Evolutionary conservation across 37 sponge, comb jelly and placozoan genomes (phyloP), one percentile per base, ranked within the genome.

Genomic region (Hormiphora californensis): DNA sequence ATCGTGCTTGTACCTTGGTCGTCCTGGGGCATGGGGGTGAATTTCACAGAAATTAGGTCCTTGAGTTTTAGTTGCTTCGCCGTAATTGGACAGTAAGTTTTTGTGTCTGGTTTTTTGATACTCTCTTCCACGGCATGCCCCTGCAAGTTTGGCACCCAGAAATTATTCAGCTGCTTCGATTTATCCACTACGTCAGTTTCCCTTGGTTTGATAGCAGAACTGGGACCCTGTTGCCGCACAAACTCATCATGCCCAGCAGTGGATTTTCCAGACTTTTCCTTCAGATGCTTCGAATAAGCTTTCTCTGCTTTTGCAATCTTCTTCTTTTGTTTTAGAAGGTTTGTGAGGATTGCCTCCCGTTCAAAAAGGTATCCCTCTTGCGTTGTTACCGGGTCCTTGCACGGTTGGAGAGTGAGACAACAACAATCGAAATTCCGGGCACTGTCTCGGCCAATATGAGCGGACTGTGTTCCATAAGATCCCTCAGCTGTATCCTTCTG

Each of bases 341-440:
- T 87, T 46, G 93, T 93, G 28, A 96, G 65, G 27, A 96, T 96
- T 36, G 97, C 92, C 44, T 96, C 97, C 54, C 90, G 91, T 39
- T 96, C 97, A 88, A 90, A 96, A 8, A 96, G 73, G 46, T 92
- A 94, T 1, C 97, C 97, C 65, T 96, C 92, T 19, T 91, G 91
- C 91, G 96, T 95, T 7, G 91, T 69, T n/a, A 95, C 92, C 8
- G 96, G 96, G 54, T 93, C 88, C 78, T 73, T 92, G 59, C 96
- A 95, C 9, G 96, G 96, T 63, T 95, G 96, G 0, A 95, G 78
- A 1, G 94, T 89, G 33, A 95, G 88, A 62, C 91, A 89, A 85
- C 96, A 95, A 57, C 92, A 92, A 43, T 95, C 94, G 81, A 95
- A 95, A 12, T 91, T 89, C 89, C 93, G 67, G 5, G 63, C 46